phyloP scores from a whole-genome alignment of 2,888 invertebrate species.

The Nomada fucata region DNA sequence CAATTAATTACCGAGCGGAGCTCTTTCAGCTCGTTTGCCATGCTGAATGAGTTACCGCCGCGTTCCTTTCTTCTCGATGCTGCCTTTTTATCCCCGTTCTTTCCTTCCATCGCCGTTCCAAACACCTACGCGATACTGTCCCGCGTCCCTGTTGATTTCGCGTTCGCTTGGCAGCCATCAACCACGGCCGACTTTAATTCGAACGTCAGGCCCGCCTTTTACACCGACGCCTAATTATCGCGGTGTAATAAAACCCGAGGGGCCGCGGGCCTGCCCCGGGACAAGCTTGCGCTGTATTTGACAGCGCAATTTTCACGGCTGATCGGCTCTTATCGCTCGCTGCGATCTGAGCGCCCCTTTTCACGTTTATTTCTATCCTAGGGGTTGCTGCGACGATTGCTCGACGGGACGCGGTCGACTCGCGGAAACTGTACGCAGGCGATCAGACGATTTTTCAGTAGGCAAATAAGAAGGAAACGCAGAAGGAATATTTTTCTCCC shows the following conservation, averaged over 20 bases:
- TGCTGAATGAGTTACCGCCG: slow-evolving; percentile 77
- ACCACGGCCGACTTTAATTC: slow-evolving; percentile 65
- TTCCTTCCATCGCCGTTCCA: slow-evolving; percentile 37
- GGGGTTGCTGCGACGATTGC: too few species aligned
- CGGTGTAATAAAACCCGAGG: slow-evolving; percentile 26
- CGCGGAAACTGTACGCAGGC: too few species aligned
- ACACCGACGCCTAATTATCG: slow-evolving; percentile 53
- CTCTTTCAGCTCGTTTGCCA: slow-evolving; percentile 79
- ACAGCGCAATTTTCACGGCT: slow-evolving; percentile 40
- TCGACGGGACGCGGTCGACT: too few species aligned
- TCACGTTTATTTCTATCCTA: too few species aligned
- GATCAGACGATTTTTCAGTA: too few species aligned
- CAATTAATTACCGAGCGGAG: slow-evolving; percentile 78
- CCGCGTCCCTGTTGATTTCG: slow-evolving; percentile 60
- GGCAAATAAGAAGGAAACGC: too few species aligned
- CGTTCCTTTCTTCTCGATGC: slow-evolving; percentile 54
- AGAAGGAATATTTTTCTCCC: too few species aligned
- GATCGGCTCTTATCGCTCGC: neutral
- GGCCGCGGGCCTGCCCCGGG: neutral
- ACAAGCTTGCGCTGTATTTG: slow-evolving; percentile 25
- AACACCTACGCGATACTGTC: slow-evolving; percentile 69
- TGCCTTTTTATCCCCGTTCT: slow-evolving; percentile 50
- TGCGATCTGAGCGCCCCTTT: too few species aligned
- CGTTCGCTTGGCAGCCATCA: slow-evolving; percentile 66
- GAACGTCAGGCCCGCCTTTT: slow-evolving; percentile 59